phyloP scores from a whole-genome alignment of 2,113 vertebrate species.

The Ceyx cyanopectus region DNA sequence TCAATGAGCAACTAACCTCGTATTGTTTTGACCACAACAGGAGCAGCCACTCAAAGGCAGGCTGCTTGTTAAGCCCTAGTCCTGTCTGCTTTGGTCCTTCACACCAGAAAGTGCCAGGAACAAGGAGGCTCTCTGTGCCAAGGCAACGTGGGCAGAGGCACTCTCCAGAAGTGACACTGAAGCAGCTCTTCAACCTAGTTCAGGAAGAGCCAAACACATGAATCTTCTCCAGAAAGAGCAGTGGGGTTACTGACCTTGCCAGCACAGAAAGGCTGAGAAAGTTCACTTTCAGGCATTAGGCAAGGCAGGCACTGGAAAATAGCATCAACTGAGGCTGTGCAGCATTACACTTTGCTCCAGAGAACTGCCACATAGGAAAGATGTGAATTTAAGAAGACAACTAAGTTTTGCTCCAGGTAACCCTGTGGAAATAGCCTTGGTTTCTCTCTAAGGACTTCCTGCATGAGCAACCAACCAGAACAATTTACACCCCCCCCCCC shows the following conservation, averaged over 20 bases:
- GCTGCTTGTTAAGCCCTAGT: neutral
- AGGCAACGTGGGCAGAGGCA: neutral
- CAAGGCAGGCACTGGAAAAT: neutral
- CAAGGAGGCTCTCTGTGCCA: neutral
- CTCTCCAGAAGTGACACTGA: neutral
- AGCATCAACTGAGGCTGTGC: neutral
- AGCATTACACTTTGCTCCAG: neutral
- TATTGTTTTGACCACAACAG: constrained; percentile 26
- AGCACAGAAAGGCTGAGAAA: neutral
- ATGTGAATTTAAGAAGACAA: neutral
- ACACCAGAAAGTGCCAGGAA: neutral
- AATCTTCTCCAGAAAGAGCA: neutral
- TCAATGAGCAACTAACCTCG: constrained; percentile 41
- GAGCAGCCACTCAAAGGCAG: neutral
- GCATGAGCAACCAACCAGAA: neutral
- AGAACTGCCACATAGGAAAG: neutral
- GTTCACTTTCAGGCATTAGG: neutral
- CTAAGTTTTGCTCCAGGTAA: neutral
- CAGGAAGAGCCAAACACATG: neutral
- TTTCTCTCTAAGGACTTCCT: neutral
- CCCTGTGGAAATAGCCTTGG: neutral
- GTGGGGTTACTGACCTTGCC: neutral
- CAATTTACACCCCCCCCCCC: neutral
- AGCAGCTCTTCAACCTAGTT: neutral
- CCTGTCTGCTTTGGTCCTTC: neutral